Evolutionary conservation across 2,113 vertebrate genomes (phyloP).

Genomic region (Salminus brasiliensis): DNA sequence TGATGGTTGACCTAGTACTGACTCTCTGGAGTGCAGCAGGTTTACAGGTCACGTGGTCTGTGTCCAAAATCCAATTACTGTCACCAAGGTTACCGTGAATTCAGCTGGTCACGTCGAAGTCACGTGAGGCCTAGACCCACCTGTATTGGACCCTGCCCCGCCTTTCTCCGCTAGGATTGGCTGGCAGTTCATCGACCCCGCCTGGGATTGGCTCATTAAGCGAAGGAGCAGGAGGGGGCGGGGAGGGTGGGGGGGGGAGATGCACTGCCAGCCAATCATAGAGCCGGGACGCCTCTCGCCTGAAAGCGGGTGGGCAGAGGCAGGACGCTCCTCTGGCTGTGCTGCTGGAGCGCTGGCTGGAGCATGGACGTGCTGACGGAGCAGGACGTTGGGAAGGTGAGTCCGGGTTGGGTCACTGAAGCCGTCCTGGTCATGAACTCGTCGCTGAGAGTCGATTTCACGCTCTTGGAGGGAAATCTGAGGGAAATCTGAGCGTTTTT

Average conservation of each 20-base stretch:
- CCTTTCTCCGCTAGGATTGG: background rate
- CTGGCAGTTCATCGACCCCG: background rate
- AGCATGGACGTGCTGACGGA: conserved; percentile 77
- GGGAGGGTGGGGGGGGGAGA: no score
- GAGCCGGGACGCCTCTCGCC: background rate
- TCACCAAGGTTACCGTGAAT: conserved; percentile 36
- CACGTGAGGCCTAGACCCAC: conserved; percentile 51
- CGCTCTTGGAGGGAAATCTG: no score
- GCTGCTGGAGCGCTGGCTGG: background rate
- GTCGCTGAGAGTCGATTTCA: no score
- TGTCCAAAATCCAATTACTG: conserved; percentile 62
- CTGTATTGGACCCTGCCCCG: background rate
- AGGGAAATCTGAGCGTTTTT: background rate
- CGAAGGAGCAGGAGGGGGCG: no score
- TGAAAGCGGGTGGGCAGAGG: background rate
- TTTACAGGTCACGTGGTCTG: conserved; percentile 44
- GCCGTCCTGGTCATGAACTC: no score
- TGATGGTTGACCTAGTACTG: background rate
- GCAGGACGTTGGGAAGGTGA: conserved; percentile 78
- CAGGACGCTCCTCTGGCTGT: background rate
- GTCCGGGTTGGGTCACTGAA: conserved; percentile 7
- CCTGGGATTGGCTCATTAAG: no score
- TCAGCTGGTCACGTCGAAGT: conserved; percentile 41
- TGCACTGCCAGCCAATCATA: background rate
- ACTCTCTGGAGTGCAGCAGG: background rate